Conservation (phyloP, 1,140 invertebrate species). For the Drosophila sp. region DNA sequence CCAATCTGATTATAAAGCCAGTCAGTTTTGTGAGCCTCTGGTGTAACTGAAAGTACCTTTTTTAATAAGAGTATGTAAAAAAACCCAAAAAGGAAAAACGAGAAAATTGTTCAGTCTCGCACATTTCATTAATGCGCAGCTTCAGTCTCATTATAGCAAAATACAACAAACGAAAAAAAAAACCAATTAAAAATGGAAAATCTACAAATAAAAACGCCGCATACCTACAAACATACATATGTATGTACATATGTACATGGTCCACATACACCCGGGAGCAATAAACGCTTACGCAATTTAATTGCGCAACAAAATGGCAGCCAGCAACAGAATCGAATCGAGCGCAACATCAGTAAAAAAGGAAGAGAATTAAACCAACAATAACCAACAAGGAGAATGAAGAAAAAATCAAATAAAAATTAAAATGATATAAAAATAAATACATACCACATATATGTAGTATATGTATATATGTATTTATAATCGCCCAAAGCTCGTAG, state of each 20-base stretch:
- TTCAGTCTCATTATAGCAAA: constrained; percentile 48
- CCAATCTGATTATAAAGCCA: too few species aligned
- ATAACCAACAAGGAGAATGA: background rate
- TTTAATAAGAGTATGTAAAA: background rate
- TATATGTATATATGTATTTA: constrained; percentile 18
- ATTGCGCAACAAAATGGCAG: constrained; percentile 74
- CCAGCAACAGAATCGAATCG: constrained; percentile 9
- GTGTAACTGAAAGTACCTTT: too few species aligned
- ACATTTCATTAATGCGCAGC: constrained; percentile 67
- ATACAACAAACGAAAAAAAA: constrained; percentile 60
- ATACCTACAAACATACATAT: constrained; percentile 26
- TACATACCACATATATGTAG: constrained; percentile 26
- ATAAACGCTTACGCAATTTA: constrained; percentile 80
- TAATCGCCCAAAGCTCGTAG: constrained; percentile 54
- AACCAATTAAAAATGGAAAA: constrained; percentile 58
- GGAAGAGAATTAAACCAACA: constrained; percentile 6
- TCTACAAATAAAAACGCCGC: constrained; percentile 28
- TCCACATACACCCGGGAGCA: constrained; percentile 64
- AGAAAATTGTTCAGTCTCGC: constrained; percentile 13
- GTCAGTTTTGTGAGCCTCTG: too few species aligned
- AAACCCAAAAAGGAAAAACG: constrained; percentile 16
- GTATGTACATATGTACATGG: background rate
- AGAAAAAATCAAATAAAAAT: constrained; percentile 30
- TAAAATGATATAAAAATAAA: constrained; percentile 25
- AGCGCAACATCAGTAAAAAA: constrained; percentile 17